Evolutionary conservation across 2,797 vertebrate genomes (phyloP).

Genomic region (Coilia nasus): DNA sequence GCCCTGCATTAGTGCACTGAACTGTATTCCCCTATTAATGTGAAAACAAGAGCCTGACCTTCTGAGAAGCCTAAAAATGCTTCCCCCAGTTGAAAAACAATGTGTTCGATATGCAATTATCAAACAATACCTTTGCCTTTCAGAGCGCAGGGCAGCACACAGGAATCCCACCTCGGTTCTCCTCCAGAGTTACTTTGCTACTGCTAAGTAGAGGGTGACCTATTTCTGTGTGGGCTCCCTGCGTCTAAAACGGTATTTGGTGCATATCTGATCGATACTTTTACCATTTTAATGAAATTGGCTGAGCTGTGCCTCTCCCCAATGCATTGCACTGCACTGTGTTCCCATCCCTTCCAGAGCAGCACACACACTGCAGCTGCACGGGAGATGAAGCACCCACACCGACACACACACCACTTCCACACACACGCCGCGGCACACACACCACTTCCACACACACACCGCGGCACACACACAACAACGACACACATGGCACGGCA

Average conservation of each 20-base stretch:
- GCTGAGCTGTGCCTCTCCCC: not conserved
- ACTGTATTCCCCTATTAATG: not conserved
- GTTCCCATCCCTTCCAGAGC: not conserved
- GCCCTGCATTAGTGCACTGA: not conserved
- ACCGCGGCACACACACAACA: no score
- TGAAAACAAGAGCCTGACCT: not conserved
- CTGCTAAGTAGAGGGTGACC: not conserved
- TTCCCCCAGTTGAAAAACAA: not conserved
- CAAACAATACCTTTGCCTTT: not conserved
- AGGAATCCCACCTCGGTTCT: not conserved
- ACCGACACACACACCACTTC: not conserved
- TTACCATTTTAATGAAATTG: conserved; percentile 18
- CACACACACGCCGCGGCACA: no score
- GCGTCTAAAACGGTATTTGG: not conserved
- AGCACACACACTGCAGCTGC: no score
- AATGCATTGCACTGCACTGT: not conserved
- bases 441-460: no score
- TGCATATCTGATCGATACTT: conserved; percentile 15
- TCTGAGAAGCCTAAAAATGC: not conserved
- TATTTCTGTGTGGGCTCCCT: not conserved
- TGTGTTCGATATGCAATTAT: conserved; percentile 10
- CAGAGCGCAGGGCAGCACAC: not conserved
- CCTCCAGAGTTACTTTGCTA: not conserved
- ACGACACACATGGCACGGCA: no score
- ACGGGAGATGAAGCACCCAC: conserved; percentile 17